Evolutionary conservation across 2,113 vertebrate genomes (phyloP), one percentile per base, ranked within the genome.

Genomic region (Percina caprodes): DNA sequence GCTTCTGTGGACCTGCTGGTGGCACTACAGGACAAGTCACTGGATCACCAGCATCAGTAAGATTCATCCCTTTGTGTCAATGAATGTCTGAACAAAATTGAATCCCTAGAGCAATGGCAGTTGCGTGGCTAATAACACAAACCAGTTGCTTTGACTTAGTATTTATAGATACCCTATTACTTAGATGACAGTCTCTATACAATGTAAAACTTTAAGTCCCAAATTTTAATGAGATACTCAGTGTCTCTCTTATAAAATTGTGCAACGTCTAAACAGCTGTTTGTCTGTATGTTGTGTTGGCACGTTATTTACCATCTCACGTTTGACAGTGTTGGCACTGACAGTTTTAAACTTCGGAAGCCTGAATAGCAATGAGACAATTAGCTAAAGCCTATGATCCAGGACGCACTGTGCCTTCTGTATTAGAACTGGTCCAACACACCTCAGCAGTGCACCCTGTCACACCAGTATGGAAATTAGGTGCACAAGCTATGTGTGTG

Each of bases 381-480:
- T 92, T 89, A 89, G 56, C 77, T 69, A 66, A 83, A 88, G 77
- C 58, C 69, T 84, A 10, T 87, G 84, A 89, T 90, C 76, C 74
- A 30, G 72, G 66, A 59, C 68, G 80, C 21, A 19, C 69, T 72
- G 77, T 33, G 15, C 12, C 24, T 48, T 42, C 67, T 79, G 83
- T 85, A 71, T 87, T 84, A 90, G 46, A 76, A 26, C 54, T 23
- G 70, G 42, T 76, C 69, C 52, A 79, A 67, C 72, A 77, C 66
- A 65, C 62, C 15, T 9, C 63, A 69, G 74, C 77, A 42, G 39
- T 79, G 65, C 79, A 77, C 26, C 46, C 62, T 70, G 80, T 84
- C 84, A 83, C 76, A 69, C 48, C 9, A 5, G 66, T 58, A 79
- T 83, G 83, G 56, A 82, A 78, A 86, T 78, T 10, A 68, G 42